Base-by-base conservation (phyloP, 2,797 vertebrate genomes). In the Chrysocyon brachyurus region DNA sequence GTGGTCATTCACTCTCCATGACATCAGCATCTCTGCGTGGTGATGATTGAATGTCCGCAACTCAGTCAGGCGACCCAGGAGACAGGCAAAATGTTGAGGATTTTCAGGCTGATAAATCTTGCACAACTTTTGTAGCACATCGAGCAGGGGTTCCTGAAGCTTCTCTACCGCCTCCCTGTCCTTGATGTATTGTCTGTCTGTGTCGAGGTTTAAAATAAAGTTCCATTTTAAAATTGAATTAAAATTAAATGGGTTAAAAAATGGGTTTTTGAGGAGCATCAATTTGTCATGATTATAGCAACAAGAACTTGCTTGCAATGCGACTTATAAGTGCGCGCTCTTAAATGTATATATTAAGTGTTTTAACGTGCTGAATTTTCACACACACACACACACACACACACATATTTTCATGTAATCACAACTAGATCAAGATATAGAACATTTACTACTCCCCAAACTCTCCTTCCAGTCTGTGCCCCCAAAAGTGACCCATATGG, bases 41-140 rank as follows among this genome's bases (percentile, higher is more conserved):
- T 99, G 99, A 78, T 99, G 99, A 98, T 99, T 99, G 98, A 99
- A 99, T 2, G 99, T 99, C 92, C 99, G 98, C 97, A 99, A 98
- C 98, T 99, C 99, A 0, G 99, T 99, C 68, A 99, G 99, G 7
- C 99, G 99, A 5, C 99, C 99, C 98, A 99, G 98, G 57, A 99
- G 99, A 26, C 99, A 99, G 6, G 99, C 99, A n/a, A 99, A 99
- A 56, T 99, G 99, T 97, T 99, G 99, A 14, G 99, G 99, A 89
- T 99, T 99, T n/a, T 99, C 99, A 0, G 99, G 99, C 95, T 99
- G 99, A 92, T 99, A 98, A 96, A 99, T 98, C 98, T 99, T 99
- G 96, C 99, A 99, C 96, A 99, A 96, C 97, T 99, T 99, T 40
- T 99, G 99, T 81, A 99, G 98, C 92, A 99, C 98, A 6, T 99